Conservation (phyloP, 2,888 invertebrate species). For the Sisyra nigra region DNA sequence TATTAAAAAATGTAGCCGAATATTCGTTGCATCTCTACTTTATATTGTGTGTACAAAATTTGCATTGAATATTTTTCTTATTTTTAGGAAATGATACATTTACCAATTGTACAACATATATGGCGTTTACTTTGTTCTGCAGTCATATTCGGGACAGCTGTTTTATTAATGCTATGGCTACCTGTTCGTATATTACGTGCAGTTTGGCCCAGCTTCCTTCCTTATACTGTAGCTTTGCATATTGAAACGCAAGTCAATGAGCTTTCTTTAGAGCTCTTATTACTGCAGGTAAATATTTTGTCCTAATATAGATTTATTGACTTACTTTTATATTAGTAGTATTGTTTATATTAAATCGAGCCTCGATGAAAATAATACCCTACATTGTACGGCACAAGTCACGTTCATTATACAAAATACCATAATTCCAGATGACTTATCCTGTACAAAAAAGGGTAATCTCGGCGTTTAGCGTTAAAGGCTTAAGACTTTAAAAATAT, state of each 20-base stretch:
- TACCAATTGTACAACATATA: slow-evolving; percentile 82
- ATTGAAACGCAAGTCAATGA: slow-evolving; percentile 83
- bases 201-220: slow-evolving; percentile 74
- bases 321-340: slow-evolving; percentile 1
- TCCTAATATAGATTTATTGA: background rate
- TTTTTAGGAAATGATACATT: slow-evolving; percentile 86
- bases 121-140: slow-evolving; percentile 83
- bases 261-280: slow-evolving; percentile 77
- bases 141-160: slow-evolving; percentile 90
- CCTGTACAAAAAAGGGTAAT: no score
- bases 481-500: no score
- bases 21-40: no score
- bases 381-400: no score
- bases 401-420: no score
- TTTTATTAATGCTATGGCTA: slow-evolving; percentile 89
- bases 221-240: slow-evolving; percentile 78
- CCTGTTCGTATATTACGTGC: slow-evolving; percentile 77
- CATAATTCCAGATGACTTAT: no score
- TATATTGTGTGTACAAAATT: background rate
- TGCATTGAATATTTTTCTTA: slow-evolving; percentile 2
- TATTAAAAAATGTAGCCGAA: no score
- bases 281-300: slow-evolving; percentile 50
- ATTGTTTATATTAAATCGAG: no score
- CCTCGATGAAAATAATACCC: no score
- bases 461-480: no score